These are phyloP conservation scores for Eupithecia subumbrata DNA, from an alignment of 2,888 invertebrate species.

Conservation along the genomic window DNA sequence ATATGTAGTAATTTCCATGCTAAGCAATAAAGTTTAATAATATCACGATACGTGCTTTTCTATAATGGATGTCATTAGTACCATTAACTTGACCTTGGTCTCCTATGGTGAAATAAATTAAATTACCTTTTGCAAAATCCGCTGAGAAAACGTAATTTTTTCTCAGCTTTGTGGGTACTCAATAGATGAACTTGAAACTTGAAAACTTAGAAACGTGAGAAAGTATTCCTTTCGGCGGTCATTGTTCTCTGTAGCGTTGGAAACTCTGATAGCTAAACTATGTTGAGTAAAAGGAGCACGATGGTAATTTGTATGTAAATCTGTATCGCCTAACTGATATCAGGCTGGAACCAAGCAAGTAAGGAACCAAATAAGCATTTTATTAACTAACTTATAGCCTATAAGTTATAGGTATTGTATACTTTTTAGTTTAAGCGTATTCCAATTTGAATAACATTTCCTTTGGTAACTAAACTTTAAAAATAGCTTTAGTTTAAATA, in stretches of 20 bases:
- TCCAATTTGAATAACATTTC: neutral
- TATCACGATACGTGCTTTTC: neutral
- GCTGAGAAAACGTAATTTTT: neutral
- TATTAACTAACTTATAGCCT: neutral
- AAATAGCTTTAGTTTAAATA: too few species aligned
- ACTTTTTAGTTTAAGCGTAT: too few species aligned
- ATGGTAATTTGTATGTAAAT: neutral
- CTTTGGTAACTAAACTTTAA: too few species aligned
- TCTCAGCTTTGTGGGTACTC: neutral
- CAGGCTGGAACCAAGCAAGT: neutral
- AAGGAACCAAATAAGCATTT: neutral
- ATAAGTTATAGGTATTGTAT: too few species aligned
- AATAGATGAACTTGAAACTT: conserved; percentile 23
- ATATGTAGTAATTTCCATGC: neutral
- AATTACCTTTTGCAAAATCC: neutral
- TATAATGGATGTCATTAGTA: neutral
- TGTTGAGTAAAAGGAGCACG: neutral
- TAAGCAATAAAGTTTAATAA: too few species aligned
- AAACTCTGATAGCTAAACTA: neutral
- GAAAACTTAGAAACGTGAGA: neutral
- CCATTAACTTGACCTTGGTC: neutral
- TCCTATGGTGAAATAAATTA: neutral
- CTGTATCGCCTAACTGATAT: neutral
- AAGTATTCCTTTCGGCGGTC: conserved; percentile 30
- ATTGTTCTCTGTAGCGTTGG: conserved; percentile 15